A percentile compares a stretch with the other conserved stretches of the same genome.
Conservation (phyloP, 2,113 vertebrate species). For the Argyrosomus japonicus region DNA sequence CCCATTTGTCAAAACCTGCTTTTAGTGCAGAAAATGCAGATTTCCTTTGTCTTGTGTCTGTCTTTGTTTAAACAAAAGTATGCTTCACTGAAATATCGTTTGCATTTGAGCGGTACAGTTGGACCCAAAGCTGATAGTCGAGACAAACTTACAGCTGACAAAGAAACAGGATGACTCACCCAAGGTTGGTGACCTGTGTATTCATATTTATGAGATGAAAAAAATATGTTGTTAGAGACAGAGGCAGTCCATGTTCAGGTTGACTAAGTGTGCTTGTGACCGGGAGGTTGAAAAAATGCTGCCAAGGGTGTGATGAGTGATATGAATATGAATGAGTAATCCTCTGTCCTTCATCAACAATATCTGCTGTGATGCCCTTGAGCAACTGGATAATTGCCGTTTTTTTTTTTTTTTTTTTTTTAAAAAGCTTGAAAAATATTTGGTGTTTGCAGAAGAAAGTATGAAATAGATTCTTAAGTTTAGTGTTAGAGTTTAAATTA, state of each 20-base stretch:
- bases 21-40: slow-evolving; percentile 1
- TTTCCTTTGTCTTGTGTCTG: slow-evolving; percentile 19
- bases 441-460: neutral
- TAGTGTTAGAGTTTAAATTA: neutral
- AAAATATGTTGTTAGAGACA: slow-evolving; percentile 28
- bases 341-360: slow-evolving; percentile 49
- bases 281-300: slow-evolving; percentile 24
- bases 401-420: neutral
- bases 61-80: neutral
- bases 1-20: slow-evolving; percentile 19
- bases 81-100: neutral
- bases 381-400: slow-evolving; percentile 26
- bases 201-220: slow-evolving; percentile 34
- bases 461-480: neutral
- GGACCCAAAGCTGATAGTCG: slow-evolving; percentile 6
- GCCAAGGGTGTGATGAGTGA: slow-evolving; percentile 26
- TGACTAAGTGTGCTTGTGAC: slow-evolving; percentile 44
- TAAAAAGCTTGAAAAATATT: neutral
- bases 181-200: slow-evolving; percentile 47
- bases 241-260: slow-evolving; percentile 17
- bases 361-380: slow-evolving; percentile 19
- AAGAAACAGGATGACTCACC: slow-evolving; percentile 54
- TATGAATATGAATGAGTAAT: slow-evolving; percentile 57
- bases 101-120: neutral
- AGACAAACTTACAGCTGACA: slow-evolving; percentile 38